Evolutionary conservation across 2,113 vertebrate genomes (phyloP).

Genomic region (Ginglymostoma cirratum): DNA sequence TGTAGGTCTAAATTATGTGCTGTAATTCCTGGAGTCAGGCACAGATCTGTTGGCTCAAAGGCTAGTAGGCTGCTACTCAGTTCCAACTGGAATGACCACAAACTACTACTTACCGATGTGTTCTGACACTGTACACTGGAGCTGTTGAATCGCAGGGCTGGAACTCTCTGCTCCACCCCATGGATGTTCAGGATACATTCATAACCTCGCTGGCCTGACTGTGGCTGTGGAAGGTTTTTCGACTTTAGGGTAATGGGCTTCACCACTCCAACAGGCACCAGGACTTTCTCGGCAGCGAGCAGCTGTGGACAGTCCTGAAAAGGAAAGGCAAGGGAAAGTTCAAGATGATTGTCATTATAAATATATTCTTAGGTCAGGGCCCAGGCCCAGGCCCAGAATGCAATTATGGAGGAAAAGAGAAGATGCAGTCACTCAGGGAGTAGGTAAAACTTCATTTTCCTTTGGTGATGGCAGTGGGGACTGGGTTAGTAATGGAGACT

Average conservation of each 20-base stretch:
- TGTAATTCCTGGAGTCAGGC: too few relatives aligned
- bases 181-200: slow-evolving; percentile 90
- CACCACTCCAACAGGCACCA: slow-evolving; percentile 90
- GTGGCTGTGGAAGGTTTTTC: slow-evolving; percentile 91
- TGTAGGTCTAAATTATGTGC: not conserved
- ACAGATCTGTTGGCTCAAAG: not conserved
- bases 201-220: slow-evolving; percentile 91
- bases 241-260: slow-evolving; percentile 92
- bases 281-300: slow-evolving; percentile 78
- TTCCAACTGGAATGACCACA: not conserved
- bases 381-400: not conserved
- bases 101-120: slow-evolving; percentile 76
- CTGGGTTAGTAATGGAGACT: not conserved
- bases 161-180: slow-evolving; percentile 81
- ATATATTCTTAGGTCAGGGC: not conserved
- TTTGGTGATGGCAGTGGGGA: not conserved
- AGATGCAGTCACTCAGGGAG: not conserved
- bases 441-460: not conserved
- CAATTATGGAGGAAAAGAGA: not conserved
- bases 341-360: not conserved
- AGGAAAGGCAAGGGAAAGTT: not conserved
- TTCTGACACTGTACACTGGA: slow-evolving; percentile 97
- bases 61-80: not conserved
- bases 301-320: slow-evolving; percentile 88
- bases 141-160: slow-evolving; percentile 92